Base-by-base conservation (phyloP, 2,113 vertebrate species). In the Anguilla japonica region DNA sequence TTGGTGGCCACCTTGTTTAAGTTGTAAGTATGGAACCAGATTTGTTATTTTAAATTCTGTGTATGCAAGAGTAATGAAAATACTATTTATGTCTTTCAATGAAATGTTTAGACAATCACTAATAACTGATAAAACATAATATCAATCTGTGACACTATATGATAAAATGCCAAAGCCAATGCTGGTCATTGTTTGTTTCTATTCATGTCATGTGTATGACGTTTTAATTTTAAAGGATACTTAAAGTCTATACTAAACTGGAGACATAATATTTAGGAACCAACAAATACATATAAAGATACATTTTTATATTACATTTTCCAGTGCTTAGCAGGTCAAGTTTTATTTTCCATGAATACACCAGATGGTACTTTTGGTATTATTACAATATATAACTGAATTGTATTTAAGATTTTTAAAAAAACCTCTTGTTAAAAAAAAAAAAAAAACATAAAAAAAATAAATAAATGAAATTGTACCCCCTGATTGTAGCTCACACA, bases 401-500 rank as follows among this genome's bases (percentile, higher is more conserved):
- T 75, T 20, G 5, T 75, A 75, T 5, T 75, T n/a, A 26, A n/a
- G 29, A 75, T 75, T 0, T 63, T 9, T 0, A 34, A 29, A 75
- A 22, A 71, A 29, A 9, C 29, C 71, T 13, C 71, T 75, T 34
- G 71, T 13, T 9, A 29, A 75, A n/a, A 41, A 26, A 57, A 41
- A 26, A 57, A 41, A 22, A 6, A 79, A 79, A 3, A 22, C 26
- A 26, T 46, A 3, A 40, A 79, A 40, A 87, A 78, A 63, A 34
- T 34, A 34, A 34, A 34, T 34, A 34, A 40, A 56, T 18, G 5
- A 57, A 81, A 41, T 81, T 50, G 6, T 78, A 82, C 79, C 85
- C 67, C 50, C 63, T 87, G 53, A 60, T 84, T 40, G 22, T 82
- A 83, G 81, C 41, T 60, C 18, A 57, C 43, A 39, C 56, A 34